A percentile compares a stretch with the other conserved stretches of the same genome.
phyloP scores from a whole-genome alignment of 2,797 vertebrate genomes.

The Clarias platycephalus region DNA sequence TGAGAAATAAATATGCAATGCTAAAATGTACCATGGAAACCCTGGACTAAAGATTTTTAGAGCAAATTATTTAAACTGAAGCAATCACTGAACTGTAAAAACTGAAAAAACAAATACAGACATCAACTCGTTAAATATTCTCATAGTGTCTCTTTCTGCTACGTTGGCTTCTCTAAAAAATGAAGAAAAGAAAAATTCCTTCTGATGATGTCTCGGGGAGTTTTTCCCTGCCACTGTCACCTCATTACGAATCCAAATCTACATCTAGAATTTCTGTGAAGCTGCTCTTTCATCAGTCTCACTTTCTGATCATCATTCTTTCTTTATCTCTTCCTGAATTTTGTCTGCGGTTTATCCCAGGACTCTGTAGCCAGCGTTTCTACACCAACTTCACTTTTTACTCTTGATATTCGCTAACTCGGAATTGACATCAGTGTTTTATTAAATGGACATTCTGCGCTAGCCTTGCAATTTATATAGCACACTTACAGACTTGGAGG shows the following conservation, averaged over 20 bases:
- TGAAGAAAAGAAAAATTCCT: background rate
- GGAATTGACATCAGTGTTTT: background rate
- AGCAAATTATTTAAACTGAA: background rate
- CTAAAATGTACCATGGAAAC: background rate
- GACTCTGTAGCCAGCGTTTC: background rate
- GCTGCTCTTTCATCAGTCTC: background rate
- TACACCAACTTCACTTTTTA: background rate
- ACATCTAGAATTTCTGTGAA: background rate
- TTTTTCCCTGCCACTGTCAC: background rate
- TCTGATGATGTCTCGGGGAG: background rate
- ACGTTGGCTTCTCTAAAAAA: background rate
- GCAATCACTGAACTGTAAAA: background rate
- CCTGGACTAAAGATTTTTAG: background rate
- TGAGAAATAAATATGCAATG: background rate
- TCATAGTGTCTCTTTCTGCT: background rate
- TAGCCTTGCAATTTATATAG: background rate
- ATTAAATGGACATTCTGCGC: background rate
- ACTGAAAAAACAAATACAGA: background rate
- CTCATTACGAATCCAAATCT: background rate
- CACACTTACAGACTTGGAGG: slow-evolving; percentile 88
- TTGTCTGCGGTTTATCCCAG: background rate
- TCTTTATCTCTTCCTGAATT: background rate
- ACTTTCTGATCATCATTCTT: background rate
- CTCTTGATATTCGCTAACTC: background rate
- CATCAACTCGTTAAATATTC: background rate